Percentiles rank a stretch among this genome's conserved stretches.
Conservation (phyloP, 2,888 invertebrate species). For the Conus canariensis region DNA sequence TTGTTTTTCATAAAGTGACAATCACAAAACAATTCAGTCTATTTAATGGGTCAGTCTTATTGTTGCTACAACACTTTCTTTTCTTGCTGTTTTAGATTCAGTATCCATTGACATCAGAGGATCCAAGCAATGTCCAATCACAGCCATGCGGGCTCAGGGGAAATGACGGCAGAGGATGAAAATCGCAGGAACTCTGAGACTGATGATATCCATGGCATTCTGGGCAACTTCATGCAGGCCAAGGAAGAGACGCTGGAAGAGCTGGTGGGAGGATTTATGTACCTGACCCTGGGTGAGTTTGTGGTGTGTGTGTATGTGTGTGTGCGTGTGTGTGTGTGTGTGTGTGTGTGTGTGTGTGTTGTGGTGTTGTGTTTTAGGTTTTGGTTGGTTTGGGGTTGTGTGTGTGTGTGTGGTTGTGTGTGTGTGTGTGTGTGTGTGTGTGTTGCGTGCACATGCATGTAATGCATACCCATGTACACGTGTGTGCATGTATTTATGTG, state of each 20-base stretch:
- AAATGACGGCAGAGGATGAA: constrained; percentile 28
- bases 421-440: constrained; percentile 8
- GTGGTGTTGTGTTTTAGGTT: too few relatives aligned
- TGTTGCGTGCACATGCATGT: not conserved
- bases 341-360: not conserved
- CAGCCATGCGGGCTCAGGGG: not conserved
- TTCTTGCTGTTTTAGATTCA: not conserved
- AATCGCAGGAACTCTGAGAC: constrained; percentile 28
- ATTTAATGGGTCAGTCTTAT: too few relatives aligned
- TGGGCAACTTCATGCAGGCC: constrained; percentile 20
- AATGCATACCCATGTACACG: not conserved
- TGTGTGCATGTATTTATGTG: not conserved
- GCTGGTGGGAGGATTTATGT: constrained; percentile 35
- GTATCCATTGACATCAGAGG: not conserved
- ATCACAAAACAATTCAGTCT: too few relatives aligned
- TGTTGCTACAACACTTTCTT: not conserved
- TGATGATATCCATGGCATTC: not conserved
- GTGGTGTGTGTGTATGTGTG: not conserved
- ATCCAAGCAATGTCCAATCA: not conserved
- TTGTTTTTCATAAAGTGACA: too few relatives aligned
- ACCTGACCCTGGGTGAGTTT: constrained; percentile 35
- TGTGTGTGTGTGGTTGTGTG: not conserved
- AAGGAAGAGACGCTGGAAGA: constrained; percentile 38
- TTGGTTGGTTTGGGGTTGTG: too few relatives aligned
- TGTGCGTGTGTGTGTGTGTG: not conserved